These are phyloP conservation scores for Tribolium freemani DNA, from an alignment of 2,888 invertebrate genomes.

Conservation along the genomic window DNA sequence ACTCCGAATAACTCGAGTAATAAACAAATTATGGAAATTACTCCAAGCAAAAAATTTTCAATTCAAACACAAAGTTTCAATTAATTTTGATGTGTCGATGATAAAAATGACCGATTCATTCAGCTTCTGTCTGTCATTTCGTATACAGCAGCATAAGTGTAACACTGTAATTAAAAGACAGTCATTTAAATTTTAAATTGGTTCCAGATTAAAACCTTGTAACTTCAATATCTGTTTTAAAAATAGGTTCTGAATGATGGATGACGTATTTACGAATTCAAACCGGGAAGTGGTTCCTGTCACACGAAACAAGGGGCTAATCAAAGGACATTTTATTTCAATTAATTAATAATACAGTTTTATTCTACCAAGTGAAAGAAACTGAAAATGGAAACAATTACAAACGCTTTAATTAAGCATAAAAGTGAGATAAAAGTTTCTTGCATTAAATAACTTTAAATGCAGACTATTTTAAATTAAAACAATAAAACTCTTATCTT, in stretches of 20 bases:
- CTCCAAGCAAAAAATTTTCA: background rate
- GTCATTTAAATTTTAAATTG: constrained; percentile 36
- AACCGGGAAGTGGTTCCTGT: background rate
- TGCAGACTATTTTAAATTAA: constrained; percentile 19
- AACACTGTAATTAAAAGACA: constrained; percentile 28
- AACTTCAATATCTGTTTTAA: background rate
- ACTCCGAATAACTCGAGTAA: background rate
- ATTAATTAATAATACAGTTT: background rate
- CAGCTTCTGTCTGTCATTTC: constrained; percentile 2
- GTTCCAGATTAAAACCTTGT: constrained; percentile 24
- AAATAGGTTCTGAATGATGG: constrained; percentile 13
- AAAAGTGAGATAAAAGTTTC: constrained; percentile 24
- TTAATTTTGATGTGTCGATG: constrained; percentile 29
- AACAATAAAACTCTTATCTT: constrained; percentile 34
- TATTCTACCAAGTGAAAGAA: background rate
- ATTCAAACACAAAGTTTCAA: background rate
- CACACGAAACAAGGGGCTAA: background rate
- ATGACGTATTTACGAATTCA: constrained; percentile 13
- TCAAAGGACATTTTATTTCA: background rate
- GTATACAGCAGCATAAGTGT: constrained; percentile 1
- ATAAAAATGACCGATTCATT: constrained; percentile 18
- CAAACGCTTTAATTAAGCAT: constrained; percentile 19
- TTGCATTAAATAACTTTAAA: constrained; percentile 10
- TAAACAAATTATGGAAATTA: constrained; percentile 10
- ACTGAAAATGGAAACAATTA: constrained; percentile 1